Base-by-base conservation (phyloP, 1,140 invertebrate genomes). In the Drosophila tristis region DNA sequence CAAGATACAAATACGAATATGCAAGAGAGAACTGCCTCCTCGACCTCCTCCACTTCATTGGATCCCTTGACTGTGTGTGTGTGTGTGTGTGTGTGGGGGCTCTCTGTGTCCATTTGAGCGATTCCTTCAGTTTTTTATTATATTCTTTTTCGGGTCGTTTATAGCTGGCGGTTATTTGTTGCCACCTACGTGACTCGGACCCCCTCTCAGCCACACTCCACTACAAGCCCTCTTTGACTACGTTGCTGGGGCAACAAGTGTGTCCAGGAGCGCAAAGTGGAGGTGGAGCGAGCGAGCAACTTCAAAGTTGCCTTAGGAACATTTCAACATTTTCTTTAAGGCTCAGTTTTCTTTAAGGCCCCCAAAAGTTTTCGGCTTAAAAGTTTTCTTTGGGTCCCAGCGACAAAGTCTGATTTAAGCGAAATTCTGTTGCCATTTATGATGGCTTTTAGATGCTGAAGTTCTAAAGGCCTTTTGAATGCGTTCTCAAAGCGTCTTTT, bases 101-200 rank as follows among this genome's bases (percentile, higher is more conserved):
- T 50, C 42, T 70, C 16, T 72, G 51, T 26, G 43, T 13, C 57
- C 59, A 57, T 61, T 67, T 74, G 77, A 58, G 50, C 54, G 47
- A 59, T 78, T 64, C 47, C 61, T 51, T 64, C 23, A 55, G 49
- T 75, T 78, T 75, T 55, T 55, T 63, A 44, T 67, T 57, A 51
- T 58, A 44, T 65, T 62, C 48, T 58, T 49, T 26, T 56, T 60
- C 2, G 51, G 62, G 50, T 61, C 54, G 59, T 75, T 43, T 54
- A 72, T 74, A 35, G 70, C 84, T 73, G 72, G 64, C 75, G 77
- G 79, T 63, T 79, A 79, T 87, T 84, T 87, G 84, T 65, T 79
- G 71, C 82, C 82, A 86, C 70, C 84, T 78, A 89, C 80, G 80
- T 85, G 80, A 65, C 80, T 76, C 59, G 56, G 48, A 55, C 16